Evolutionary conservation across 1,140 invertebrate species (phyloP).

Genomic region (Hycleus cichorii): DNA sequence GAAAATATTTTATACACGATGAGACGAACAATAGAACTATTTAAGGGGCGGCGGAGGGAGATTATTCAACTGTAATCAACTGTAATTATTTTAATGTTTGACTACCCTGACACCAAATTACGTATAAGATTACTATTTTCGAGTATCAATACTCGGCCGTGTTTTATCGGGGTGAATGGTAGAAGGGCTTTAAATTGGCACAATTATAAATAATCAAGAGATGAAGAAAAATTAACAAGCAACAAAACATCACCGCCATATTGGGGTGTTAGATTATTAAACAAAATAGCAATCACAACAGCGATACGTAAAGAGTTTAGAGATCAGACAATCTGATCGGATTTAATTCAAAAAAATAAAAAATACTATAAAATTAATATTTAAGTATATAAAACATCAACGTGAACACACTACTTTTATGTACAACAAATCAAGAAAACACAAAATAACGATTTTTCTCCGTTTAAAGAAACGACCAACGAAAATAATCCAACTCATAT

Average conservation of each 20-base stretch:
- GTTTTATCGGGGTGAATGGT: too few species aligned
- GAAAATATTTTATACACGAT: conserved; percentile 28
- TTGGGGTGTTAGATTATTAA: conserved; percentile 28
- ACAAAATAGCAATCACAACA: conserved; percentile 40
- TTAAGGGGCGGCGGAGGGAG: not conserved
- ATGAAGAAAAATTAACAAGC: conserved; percentile 9
- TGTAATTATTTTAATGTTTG: conserved; percentile 12
- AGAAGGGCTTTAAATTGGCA: not conserved
- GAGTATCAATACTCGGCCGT: conserved; percentile 37
- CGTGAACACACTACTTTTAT: conserved; percentile 36
- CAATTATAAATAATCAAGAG: not conserved
- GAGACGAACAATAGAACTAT: conserved; percentile 5
- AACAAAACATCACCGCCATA: conserved; percentile 14
- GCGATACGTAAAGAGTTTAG: conserved; percentile 32
- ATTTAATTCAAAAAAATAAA: conserved; percentile 24
- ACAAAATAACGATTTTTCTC: conserved; percentile 28
- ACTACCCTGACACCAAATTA: conserved; percentile 45
- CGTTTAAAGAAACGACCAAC: conserved; percentile 12
- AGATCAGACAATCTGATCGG: conserved; percentile 31
- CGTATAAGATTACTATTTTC: conserved; percentile 40
- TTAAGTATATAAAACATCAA: conserved; percentile 36
- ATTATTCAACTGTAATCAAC: conserved; percentile 17
- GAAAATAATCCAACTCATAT: conserved; percentile 4
- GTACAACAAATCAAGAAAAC: conserved; percentile 35
- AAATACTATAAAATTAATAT: conserved; percentile 30